phyloP scores from a whole-genome alignment of 2,888 invertebrate genomes.

The Tetranychus truncatus region DNA sequence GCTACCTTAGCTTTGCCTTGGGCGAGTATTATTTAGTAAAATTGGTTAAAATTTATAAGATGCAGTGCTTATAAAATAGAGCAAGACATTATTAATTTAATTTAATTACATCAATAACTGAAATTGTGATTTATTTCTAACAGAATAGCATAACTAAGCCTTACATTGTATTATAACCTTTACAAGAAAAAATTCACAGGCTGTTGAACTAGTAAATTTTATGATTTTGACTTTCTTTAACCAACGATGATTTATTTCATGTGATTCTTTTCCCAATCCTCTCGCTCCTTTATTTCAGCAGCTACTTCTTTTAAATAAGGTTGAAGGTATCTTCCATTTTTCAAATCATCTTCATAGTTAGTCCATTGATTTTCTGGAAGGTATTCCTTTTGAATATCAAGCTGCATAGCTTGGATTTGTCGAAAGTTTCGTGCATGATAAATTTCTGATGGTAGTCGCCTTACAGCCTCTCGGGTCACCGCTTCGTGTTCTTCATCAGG shows the following conservation, averaged over 20 bases:
- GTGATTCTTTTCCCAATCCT: constrained; percentile 17
- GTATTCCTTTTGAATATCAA: constrained; percentile 19
- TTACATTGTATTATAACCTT: not conserved
- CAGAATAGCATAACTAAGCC: too few species aligned
- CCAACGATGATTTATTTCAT: not conserved
- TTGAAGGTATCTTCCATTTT: constrained; percentile 21
- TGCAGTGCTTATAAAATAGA: too few species aligned
- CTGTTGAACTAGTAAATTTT: not conserved
- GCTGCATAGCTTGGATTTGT: constrained; percentile 16
- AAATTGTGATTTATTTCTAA: not conserved
- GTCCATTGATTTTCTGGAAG: constrained; percentile 18
- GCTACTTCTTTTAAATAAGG: constrained; percentile 21
- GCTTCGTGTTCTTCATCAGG: constrained; percentile 4
- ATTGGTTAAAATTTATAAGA: too few species aligned
- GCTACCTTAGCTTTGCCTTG: too few species aligned
- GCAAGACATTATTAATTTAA: not conserved
- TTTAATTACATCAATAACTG: not conserved
- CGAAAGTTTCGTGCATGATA: constrained; percentile 19
- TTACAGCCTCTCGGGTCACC: constrained; percentile 17
- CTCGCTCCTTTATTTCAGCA: constrained; percentile 19
- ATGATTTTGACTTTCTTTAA: not conserved
- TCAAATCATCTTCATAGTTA: constrained; percentile 21
- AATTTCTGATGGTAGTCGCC: constrained; percentile 19
- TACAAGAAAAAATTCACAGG: not conserved
- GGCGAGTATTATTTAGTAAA: too few species aligned